Base-by-base conservation (phyloP, 2,113 vertebrate species). In the Vicugna pacos region DNA sequence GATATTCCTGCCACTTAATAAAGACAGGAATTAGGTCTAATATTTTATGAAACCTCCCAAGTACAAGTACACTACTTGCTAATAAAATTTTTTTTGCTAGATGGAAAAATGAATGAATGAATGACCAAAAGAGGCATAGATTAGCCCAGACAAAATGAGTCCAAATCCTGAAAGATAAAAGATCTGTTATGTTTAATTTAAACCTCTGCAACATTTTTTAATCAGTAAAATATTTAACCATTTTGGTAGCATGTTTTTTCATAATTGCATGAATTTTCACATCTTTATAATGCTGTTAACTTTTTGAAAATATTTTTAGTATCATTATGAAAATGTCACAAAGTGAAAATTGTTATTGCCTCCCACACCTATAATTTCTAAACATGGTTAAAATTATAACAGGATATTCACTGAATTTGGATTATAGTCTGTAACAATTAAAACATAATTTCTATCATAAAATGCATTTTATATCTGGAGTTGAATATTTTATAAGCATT, bases 221-320 rank as follows among this genome's bases (percentile, higher is more conserved):
- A 81, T 94, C 48, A 94, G 58, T 77, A 88, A 95, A 97, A 94
- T 96, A 97, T 92, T 95, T 97, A 92, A 94, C 95, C 92, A 94
- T 95, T 97, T 93, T 85, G 42, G 28, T 95, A 90, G 76, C 60
- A 95, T 30, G 2, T 75, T 97, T 95, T 96, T 95, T 89, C 72
- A 96, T 96, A 96, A 94, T 93, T 91, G 56, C 73, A 96, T 96
- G 94, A 94, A 94, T 95, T 97, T 96, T 97, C 86, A 97, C 93
- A 92, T 94, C 73, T 94, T 97, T 89, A 38, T 95, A 97, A 97
- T 97, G 75, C 56, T 96, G 91, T 88, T 97, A 97, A 97, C 76
- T 95, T 97, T 97, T 96, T 97, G 70, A 96, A 97, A 97, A 96
- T 97, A 97, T 94, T 96, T 97, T 97, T 97, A 97, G 98, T 97